Base-by-base conservation (phyloP, 2,888 invertebrate genomes). In the Leucania comma region DNA sequence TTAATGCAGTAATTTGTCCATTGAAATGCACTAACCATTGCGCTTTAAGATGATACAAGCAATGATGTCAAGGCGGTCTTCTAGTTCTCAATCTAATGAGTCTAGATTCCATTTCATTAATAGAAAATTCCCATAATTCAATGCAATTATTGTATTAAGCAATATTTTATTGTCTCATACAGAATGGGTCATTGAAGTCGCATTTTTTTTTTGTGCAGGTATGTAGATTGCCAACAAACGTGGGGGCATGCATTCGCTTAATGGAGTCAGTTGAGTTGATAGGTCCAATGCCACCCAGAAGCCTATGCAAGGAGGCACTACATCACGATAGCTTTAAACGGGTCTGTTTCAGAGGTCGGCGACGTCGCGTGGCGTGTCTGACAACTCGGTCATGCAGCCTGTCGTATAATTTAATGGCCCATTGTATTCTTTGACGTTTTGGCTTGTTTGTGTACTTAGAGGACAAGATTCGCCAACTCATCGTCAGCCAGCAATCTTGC, bases 31-130 rank as follows among this genome's bases (percentile, higher is more conserved):
- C 22, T 66, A 71, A 70, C 75, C 67, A 72, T 57, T 68, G 72
- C 69, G 70, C 72, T 73, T 73, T 74, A 59, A 65, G 84, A 80
- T 75, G 83, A 74, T 61, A 72, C 66, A 59, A 73, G 82, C 82
- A 92, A 91, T 84, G 83, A 86, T 93, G 93, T 91, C 93, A 93
- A 93, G 93, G 92, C 85, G 80, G 90, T 83, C 92, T 80, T 87
- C 90, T 89, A 85, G 86, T 87, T 88, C 87, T 88, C 84, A 89
- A 73, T 84, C 67, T 68, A 82, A 78, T 89, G 87, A 87, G 86
- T 70, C 83, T 86, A 86, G 82, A 76, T 84, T 75, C 81, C 66
- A 67, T 66, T 85, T 83, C 83, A 88, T 85, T 87, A 82, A 80
- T 75, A 71, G 80, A 83, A 83, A 87, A 86, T 86, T 88, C 81